Evolutionary conservation across 2,888 invertebrate genomes (phyloP).

Genomic region (Ectropis crepuscularia): DNA sequence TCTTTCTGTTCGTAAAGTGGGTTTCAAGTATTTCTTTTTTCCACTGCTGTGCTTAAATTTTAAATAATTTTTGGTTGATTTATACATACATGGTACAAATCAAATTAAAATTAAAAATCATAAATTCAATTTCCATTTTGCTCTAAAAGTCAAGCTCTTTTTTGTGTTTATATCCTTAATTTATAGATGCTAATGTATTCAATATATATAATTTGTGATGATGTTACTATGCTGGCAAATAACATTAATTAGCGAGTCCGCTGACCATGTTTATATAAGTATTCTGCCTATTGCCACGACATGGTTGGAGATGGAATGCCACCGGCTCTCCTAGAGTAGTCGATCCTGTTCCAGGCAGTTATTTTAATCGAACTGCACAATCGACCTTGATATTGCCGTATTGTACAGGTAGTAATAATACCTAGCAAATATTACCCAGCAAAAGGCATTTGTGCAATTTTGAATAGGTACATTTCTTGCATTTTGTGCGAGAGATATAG

Average conservation of each 20-base stretch:
- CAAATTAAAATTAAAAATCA: not conserved
- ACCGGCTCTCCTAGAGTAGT: conserved; percentile 1
- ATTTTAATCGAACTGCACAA: not conserved
- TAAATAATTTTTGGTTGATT: too few relatives aligned
- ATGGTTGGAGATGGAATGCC: not conserved
- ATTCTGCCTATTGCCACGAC: not conserved
- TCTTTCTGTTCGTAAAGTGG: too few relatives aligned
- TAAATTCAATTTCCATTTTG: not conserved
- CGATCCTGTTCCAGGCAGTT: not conserved
- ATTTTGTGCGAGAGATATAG: too few relatives aligned
- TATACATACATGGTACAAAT: not conserved
- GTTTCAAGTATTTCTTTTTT: too few relatives aligned
- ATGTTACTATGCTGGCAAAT: not conserved
- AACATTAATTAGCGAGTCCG: conserved; percentile 3
- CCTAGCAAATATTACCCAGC: not conserved
- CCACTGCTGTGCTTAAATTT: too few relatives aligned
- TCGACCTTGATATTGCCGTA: not conserved
- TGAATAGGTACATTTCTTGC: too few relatives aligned
- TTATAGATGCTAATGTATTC: conserved; percentile 1
- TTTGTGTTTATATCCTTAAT: not conserved
- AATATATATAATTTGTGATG: not conserved
- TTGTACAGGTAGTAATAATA: not conserved
- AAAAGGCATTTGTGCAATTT: too few relatives aligned
- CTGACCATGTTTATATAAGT: conserved; percentile 3
- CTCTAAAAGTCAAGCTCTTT: not conserved